A percentile compares a stretch with the other conserved stretches of the same genome.
Evolutionary conservation across 2,113 vertebrate genomes (phyloP).

Genomic region (Tympanuchus pallidicinctus): DNA sequence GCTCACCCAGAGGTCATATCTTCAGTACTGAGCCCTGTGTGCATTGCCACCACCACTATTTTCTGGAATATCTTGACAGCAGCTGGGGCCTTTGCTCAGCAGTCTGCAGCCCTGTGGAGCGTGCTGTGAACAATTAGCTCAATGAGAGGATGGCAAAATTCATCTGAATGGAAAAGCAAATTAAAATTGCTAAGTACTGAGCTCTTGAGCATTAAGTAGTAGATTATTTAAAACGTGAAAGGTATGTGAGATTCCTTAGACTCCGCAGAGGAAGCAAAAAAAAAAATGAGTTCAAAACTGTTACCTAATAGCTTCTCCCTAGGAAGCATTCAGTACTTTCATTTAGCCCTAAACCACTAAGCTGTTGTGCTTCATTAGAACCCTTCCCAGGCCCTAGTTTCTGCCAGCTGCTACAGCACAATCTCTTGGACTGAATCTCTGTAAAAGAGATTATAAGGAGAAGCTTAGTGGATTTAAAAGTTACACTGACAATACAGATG

Average conservation of each 20-base stretch:
- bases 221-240: slow-evolving; percentile 18
- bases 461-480: slow-evolving; percentile 13
- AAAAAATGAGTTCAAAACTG: background rate
- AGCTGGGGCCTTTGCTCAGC: background rate
- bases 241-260: background rate
- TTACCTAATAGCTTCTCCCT: slow-evolving; percentile 8
- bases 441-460: slow-evolving; percentile 7
- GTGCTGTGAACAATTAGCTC: background rate
- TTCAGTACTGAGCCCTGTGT: background rate
- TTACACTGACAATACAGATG: background rate
- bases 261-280: background rate
- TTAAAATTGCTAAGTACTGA: slow-evolving; percentile 16
- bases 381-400: background rate
- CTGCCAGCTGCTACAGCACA: slow-evolving; percentile 30
- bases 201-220: background rate
- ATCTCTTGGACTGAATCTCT: background rate
- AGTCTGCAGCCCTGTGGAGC: background rate
- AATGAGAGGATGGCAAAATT: background rate
- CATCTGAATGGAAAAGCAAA: background rate
- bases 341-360: slow-evolving; percentile 42
- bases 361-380: slow-evolving; percentile 24
- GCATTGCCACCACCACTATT: background rate
- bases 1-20: background rate
- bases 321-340: slow-evolving; percentile 22
- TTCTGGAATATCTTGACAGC: background rate